These are phyloP conservation scores for Paracanthobrama guichenoti DNA, from an alignment of 2,113 vertebrate species.

Conservation along the genomic window DNA sequence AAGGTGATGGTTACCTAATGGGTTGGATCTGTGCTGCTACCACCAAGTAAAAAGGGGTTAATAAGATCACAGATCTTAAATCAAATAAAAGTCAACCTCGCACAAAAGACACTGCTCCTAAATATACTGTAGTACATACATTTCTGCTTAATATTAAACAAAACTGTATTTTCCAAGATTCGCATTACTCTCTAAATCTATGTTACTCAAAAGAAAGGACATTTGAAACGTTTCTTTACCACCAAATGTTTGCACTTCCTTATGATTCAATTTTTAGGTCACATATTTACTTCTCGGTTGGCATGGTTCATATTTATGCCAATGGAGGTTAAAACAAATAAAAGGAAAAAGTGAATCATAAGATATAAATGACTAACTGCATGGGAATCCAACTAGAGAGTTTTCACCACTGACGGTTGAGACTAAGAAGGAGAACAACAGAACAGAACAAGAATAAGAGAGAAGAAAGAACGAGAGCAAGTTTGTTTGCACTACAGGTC, in stretches of 20 bases:
- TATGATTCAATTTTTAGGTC: not conserved
- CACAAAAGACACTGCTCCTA: not conserved
- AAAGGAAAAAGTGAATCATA: slow-evolving; percentile 8
- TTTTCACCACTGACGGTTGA: not conserved
- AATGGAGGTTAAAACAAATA: not conserved
- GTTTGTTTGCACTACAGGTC: slow-evolving; percentile 39
- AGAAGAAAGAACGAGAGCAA: not conserved
- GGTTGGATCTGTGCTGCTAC: not conserved
- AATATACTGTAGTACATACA: not conserved
- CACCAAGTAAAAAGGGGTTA: not conserved
- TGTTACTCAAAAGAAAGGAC: not conserved
- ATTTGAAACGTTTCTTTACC: not conserved
- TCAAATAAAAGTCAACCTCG: not conserved
- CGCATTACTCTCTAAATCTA: not conserved
- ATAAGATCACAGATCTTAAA: not conserved
- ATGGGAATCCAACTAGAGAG: not conserved
- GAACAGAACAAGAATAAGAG: not conserved
- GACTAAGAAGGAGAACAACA: not conserved
- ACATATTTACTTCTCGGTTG: not conserved
- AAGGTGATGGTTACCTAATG: not conserved
- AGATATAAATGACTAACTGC: slow-evolving; percentile 1
- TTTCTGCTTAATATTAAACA: not conserved
- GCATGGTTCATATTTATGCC: not conserved
- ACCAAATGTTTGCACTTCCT: not conserved
- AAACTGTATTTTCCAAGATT: not conserved